Conservation (phyloP, 2,888 invertebrate genomes). For the Buathra laborator region DNA sequence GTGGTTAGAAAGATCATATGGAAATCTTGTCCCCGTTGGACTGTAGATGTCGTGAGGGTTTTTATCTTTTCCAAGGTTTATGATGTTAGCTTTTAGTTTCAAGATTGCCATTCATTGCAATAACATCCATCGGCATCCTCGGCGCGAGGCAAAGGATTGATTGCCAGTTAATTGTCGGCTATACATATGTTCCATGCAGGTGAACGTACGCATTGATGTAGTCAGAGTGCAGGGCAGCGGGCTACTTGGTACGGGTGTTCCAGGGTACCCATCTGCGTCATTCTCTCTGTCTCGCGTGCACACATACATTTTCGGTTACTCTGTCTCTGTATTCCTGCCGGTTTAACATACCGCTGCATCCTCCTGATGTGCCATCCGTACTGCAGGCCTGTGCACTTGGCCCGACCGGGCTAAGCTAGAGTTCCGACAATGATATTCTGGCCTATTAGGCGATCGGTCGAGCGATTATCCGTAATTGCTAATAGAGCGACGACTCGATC, state of each 20-base stretch:
- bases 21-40: background rate
- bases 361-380: slow-evolving; percentile 1
- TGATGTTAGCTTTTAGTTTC: no score
- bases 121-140: background rate
- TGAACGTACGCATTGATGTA: slow-evolving; percentile 17
- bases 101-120: background rate
- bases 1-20: background rate
- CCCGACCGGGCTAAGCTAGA: slow-evolving; percentile 69
- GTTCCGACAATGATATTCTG: slow-evolving; percentile 74
- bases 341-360: slow-evolving; percentile 5
- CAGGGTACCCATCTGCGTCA: background rate
- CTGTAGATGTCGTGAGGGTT: background rate
- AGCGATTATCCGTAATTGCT: slow-evolving; percentile 79
- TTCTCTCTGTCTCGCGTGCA: background rate
- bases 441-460: slow-evolving; percentile 75
- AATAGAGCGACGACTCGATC: slow-evolving; percentile 75
- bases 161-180: background rate
- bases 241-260: slow-evolving; percentile 21
- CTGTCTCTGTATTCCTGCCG: slow-evolving; percentile 11
- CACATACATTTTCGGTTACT: background rate
- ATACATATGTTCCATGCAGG: slow-evolving; percentile 2
- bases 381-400: slow-evolving; percentile 9
- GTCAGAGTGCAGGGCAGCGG: slow-evolving; percentile 9
- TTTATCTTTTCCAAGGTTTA: background rate
- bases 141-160: background rate